Evolutionary conservation across 2,113 vertebrate species (phyloP).

Genomic region (Cottus gobio): DNA sequence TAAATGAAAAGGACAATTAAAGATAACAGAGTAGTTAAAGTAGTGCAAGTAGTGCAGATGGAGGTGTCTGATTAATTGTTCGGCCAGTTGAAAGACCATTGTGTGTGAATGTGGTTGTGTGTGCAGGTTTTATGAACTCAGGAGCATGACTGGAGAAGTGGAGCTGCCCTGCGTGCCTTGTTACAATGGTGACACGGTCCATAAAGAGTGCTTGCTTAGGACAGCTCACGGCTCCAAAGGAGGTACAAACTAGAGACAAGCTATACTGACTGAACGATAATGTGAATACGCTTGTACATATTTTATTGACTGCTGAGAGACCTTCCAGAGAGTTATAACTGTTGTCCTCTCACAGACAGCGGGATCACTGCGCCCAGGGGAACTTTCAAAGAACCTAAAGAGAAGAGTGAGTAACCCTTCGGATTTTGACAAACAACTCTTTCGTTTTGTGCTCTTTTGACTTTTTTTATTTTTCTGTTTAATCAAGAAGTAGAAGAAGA

Average conservation of each 20-base stretch:
- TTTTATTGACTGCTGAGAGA: conserved; percentile 5
- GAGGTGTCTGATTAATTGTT: too few relatives aligned
- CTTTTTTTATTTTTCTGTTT: not conserved
- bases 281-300: conserved; percentile 6
- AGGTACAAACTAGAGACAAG: conserved; percentile 34
- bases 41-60: too few relatives aligned
- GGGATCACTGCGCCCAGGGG: not conserved
- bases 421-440: not conserved
- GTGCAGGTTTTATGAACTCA: conserved; percentile 73
- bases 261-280: not conserved
- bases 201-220: conserved; percentile 62
- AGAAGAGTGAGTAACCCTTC: conserved; percentile 40
- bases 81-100: too few relatives aligned
- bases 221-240: conserved; percentile 16
- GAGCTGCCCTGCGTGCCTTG: conserved; percentile 71
- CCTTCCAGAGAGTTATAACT: conserved; percentile 3
- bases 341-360: conserved; percentile 41
- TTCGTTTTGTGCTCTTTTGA: not conserved
- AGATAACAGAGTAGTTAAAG: too few relatives aligned
- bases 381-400: conserved; percentile 16
- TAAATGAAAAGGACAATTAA: too few relatives aligned
- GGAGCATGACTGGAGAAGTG: conserved; percentile 58
- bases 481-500: conserved; percentile 48
- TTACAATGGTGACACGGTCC: conserved; percentile 31
- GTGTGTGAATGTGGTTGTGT: not conserved